Conservation (phyloP, 2,797 vertebrate species). For the Hemitrygon akajei region DNA sequence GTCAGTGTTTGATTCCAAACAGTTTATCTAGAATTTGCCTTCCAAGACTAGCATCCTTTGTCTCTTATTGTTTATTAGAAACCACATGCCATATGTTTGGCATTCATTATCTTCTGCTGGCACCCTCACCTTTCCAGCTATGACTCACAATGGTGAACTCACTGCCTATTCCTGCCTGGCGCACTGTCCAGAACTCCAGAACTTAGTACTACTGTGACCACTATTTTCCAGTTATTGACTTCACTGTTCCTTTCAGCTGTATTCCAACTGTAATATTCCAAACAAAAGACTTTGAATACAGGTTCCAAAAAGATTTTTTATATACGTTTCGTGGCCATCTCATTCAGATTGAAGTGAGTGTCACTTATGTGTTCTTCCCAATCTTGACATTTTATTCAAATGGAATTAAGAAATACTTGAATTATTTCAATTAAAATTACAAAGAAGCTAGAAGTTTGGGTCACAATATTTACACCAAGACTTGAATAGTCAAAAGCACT, state of each 20-base stretch:
- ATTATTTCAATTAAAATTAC: neutral
- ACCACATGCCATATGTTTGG: too few species aligned
- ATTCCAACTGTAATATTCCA: neutral
- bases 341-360: neutral
- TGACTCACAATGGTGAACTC: neutral
- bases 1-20: neutral
- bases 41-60: neutral
- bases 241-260: too few species aligned
- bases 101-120: neutral
- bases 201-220: neutral
- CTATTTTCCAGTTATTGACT: neutral
- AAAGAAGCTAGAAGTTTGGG: neutral
- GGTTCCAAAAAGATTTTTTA: neutral
- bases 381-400: neutral
- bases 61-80: neutral
- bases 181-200: neutral
- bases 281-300: neutral
- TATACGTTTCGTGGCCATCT: neutral
- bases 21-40: neutral
- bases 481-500: neutral
- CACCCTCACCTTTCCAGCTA: neutral
- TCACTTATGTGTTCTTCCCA: too few species aligned
- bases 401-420: neutral
- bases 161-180: neutral
- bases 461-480: neutral